Base-by-base conservation (phyloP, 2,888 invertebrate species). In the Coremacera marginata region DNA sequence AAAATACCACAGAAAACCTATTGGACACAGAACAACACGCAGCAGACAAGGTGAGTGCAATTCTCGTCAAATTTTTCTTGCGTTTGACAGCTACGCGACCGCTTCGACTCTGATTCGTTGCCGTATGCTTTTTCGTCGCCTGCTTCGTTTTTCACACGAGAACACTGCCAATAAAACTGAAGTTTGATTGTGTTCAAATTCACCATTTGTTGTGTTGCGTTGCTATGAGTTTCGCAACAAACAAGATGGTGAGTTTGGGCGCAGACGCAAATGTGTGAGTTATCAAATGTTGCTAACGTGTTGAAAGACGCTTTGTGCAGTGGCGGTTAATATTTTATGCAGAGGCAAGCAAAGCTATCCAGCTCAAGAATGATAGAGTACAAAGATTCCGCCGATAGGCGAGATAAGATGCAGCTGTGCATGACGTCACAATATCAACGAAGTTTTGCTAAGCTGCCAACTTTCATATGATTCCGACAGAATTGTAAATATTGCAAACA, bases 31-130 rank as follows among this genome's bases (percentile, higher is more conserved):
- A 11, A 34, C 70, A 70, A 72, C 51, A 74, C 34, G 19, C 37
- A 60, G 44, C 60, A 49, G 72, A 44, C 31, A 25, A 74, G 74
- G 74, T 74, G 55, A 74, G 74, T 74, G 67, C 52, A 67, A 74
- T 55, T 65, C 14, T 63, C 55, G 3, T 65, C 37, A 31, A 65
- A 67, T 74, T 67, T 52, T 74, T 37, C 14, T 25, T 14, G 31
- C 55, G 25, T 67, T 74, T 74, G 74, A 74, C 74, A 74, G 65
- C 74, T 55, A 68, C 27, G 25, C 37, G 14, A 71, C 25, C 60
- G 57, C 31, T 22, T 55, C 9, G 22, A 55, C 70, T 31, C 52
- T 19, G 27, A 16, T 34, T 55, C 72, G 60, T 70, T 11, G 25
- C 16, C 22, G 5, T 72, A n/a, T 44, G 71, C 22, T 63, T 3